Evolutionary conservation across 2,797 vertebrate genomes (phyloP), one percentile per base, ranked within the genome.

Genomic region (Microtus agrestis): DNA sequence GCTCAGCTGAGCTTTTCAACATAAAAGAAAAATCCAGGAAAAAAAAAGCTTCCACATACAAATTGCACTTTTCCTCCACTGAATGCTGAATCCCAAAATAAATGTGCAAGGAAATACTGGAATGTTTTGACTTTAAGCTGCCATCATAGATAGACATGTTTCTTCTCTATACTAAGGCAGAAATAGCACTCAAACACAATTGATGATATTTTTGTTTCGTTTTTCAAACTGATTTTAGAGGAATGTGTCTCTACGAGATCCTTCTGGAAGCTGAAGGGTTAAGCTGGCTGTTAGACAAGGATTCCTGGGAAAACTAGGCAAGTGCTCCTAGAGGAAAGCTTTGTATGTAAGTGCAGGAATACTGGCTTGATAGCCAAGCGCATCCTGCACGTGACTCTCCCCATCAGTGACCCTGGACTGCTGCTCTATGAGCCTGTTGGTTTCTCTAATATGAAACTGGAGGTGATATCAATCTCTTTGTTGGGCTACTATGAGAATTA

Each of bases 191-290:
- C 81, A 86, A 93, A 37, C 84, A 40, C 56, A 94, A 82, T 25
- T 76, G 14, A 82, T 78, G 34, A 82, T 6, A 86, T 86, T 94
- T 78, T 56, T 43, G 14, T 84, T 31, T 88, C 48, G 40, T 88
- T 84, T 82, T 80, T 63, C 61, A 71, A 88, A 91, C n/a, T 87
- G 59, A 89, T 9, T 86, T 92, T 43, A 88, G 31, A 40, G 9
- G 19, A 93, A 89, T 56, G 77, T 56, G 51, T 14, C 31, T 76
- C 40, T 59, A 17, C 34, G 80, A 89, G 59, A 77, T 56, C 65
- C 92, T 48, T 85, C 67, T 96, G 79, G 74, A 96, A 96, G 96
- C 27, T 73, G 59, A 96, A 93, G 79, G 93, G 79, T 84, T 93
- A 95, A 93, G 12, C 86, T 86, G 84, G 27, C 59, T 93, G 65